These are phyloP conservation scores for Carlito syrichta DNA, from an alignment of 2,113 vertebrate genomes.

Conservation along the genomic window DNA sequence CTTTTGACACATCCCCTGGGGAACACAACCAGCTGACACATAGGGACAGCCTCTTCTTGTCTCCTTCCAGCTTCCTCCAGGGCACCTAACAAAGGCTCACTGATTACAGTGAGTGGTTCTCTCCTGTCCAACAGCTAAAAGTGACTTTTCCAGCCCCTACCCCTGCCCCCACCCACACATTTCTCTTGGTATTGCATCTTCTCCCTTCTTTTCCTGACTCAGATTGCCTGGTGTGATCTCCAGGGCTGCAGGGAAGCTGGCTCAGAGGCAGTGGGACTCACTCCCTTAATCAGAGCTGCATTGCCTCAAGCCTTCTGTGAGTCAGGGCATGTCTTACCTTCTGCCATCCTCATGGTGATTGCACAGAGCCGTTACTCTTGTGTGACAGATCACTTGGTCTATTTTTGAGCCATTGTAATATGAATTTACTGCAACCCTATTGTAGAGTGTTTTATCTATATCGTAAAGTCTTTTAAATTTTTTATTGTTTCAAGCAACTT, in stretches of 20 bases:
- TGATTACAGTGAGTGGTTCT: background rate
- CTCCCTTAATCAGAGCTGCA: background rate
- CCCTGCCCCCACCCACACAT: background rate
- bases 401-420: background rate
- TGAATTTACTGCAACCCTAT: background rate
- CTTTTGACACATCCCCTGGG: background rate
- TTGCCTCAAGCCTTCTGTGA: background rate
- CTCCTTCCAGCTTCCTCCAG: background rate
- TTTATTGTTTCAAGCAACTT: background rate
- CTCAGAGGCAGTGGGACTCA: accelerated
- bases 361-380: background rate
- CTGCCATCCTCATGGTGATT: background rate
- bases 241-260: background rate
- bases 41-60: background rate
- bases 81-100: background rate
- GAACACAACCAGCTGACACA: background rate
- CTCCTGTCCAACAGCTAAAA: background rate
- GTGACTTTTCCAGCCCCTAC: too few relatives aligned
- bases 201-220: background rate
- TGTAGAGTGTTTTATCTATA: background rate
- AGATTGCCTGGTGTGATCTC: background rate
- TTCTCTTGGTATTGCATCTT: accelerated
- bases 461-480: background rate
- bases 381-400: background rate
- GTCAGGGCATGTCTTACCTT: too few relatives aligned